Percentiles rank a stretch among this genome's conserved stretches.
These are phyloP conservation scores for Enteromius paludinosus DNA, from an alignment of 2,797 vertebrate genomes.

Conservation along the genomic window DNA sequence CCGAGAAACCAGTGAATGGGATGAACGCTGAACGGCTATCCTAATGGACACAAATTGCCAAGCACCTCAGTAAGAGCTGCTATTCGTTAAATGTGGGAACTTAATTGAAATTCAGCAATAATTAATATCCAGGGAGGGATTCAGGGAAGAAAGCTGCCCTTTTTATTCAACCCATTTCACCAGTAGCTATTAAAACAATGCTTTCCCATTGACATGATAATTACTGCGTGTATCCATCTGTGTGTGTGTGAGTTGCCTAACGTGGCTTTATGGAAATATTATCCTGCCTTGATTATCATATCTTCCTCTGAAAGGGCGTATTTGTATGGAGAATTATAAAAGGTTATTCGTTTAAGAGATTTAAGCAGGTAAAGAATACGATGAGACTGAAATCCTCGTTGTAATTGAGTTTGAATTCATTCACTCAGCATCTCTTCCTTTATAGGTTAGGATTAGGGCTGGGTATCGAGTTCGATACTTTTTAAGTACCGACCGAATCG, in stretches of 20 bases:
- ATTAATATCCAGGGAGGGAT: conserved; percentile 72
- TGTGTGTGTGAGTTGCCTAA: conserved; percentile 24
- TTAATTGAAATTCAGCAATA: conserved; percentile 85
- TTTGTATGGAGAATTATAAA: conserved; percentile 36
- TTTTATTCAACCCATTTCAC: conserved; percentile 59
- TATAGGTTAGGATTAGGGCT: not conserved
- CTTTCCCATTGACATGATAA: conserved; percentile 57
- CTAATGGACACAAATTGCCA: conserved; percentile 46
- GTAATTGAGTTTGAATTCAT: conserved; percentile 32
- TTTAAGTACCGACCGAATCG: too few species aligned
- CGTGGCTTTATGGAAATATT: conserved; percentile 52
- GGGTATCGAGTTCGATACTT: too few species aligned
- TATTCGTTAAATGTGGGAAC: conserved; percentile 72
- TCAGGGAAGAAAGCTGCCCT: conserved; percentile 68
- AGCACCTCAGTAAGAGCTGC: conserved; percentile 70
- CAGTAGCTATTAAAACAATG: conserved; percentile 56
- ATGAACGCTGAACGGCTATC: conserved; percentile 45
- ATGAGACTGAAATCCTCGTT: conserved; percentile 35
- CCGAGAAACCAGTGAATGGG: conserved; percentile 66
- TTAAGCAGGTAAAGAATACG: conserved; percentile 47
- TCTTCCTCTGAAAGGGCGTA: conserved; percentile 38
- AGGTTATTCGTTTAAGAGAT: conserved; percentile 39
- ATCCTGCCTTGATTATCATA: conserved; percentile 47
- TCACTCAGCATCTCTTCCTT: conserved; percentile 11
- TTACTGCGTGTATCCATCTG: conserved; percentile 38